A percentile compares a stretch with the other conserved stretches of the same genome.
Conservation (phyloP, 2,113 vertebrate genomes). For the Sylvilagus bachmani region DNA sequence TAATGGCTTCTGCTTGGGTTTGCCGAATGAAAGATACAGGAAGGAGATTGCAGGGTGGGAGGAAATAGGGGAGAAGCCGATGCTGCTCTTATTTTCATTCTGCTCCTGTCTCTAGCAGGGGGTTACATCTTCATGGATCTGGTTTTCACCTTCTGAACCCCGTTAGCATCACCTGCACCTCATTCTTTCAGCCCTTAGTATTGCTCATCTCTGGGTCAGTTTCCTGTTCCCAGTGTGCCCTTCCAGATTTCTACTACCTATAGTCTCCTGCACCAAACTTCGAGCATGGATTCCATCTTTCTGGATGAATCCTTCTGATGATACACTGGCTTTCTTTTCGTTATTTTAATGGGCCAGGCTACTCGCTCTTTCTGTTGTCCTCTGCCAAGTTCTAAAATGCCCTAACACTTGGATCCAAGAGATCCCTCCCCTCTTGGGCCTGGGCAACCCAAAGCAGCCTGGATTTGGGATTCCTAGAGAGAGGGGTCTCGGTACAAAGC, state of each 20-base stretch:
- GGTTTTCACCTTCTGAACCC: neutral
- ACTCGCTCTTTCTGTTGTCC: neutral
- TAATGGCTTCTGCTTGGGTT: neutral
- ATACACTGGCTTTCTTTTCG: neutral
- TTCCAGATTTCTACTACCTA: neutral
- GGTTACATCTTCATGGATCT: neutral
- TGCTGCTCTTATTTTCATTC: neutral
- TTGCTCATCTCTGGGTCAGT: neutral
- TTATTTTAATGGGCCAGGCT: rapidly evolving
- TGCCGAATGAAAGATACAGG: neutral
- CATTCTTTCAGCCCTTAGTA: neutral
- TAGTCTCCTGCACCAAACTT: neutral
- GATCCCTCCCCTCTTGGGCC: neutral
- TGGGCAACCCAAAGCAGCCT: neutral
- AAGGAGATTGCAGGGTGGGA: rapidly evolving
- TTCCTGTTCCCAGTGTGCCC: neutral
- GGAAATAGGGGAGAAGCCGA: neutral
- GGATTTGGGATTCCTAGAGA: neutral
- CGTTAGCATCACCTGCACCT: neutral
- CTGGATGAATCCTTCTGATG: neutral
- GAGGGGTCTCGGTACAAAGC: neutral
- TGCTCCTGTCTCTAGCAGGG: neutral
- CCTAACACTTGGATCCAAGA: neutral
- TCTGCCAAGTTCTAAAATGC: neutral
- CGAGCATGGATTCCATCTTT: neutral